Evolutionary conservation across 2,797 vertebrate genomes (phyloP).

Genomic region (Falco columbarius): DNA sequence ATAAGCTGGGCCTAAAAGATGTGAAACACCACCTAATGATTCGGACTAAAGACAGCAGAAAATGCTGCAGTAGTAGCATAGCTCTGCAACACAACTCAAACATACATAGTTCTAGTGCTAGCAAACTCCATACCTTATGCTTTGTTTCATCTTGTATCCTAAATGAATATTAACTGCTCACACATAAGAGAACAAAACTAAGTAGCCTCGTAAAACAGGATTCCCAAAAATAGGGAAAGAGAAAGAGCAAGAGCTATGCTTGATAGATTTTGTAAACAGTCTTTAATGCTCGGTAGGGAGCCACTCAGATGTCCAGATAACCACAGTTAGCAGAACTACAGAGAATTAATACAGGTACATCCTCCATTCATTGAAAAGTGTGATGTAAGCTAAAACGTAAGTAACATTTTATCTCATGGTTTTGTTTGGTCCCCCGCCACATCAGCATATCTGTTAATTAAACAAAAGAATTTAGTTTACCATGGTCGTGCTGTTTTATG

Average conservation of each 20-base stretch:
- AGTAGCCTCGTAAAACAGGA: not conserved
- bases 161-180: not conserved
- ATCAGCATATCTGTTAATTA: not conserved
- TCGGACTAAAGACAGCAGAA: not conserved
- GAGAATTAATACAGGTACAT: not conserved
- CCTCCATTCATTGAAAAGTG: not conserved
- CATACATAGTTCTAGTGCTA: not conserved
- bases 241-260: not conserved
- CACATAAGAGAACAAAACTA: not conserved
- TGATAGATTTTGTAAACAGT: not conserved
- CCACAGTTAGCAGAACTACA: not conserved
- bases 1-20: not conserved
- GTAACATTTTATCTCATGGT: accelerated
- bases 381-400: not conserved
- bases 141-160: not conserved
- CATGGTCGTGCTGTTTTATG: not conserved
- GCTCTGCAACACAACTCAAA: not conserved
- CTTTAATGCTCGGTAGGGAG: not conserved
- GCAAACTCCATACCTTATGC: not conserved
- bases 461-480: not conserved
- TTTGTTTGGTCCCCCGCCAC: not conserved
- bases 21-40: not conserved
- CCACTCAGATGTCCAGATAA: not conserved
- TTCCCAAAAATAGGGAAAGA: not conserved
- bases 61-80: not conserved